A percentile compares a stretch with the other conserved stretches of the same genome.
These are phyloP conservation scores for Anhinga anhinga DNA, from an alignment of 2,113 vertebrate genomes.

Conservation along the genomic window DNA sequence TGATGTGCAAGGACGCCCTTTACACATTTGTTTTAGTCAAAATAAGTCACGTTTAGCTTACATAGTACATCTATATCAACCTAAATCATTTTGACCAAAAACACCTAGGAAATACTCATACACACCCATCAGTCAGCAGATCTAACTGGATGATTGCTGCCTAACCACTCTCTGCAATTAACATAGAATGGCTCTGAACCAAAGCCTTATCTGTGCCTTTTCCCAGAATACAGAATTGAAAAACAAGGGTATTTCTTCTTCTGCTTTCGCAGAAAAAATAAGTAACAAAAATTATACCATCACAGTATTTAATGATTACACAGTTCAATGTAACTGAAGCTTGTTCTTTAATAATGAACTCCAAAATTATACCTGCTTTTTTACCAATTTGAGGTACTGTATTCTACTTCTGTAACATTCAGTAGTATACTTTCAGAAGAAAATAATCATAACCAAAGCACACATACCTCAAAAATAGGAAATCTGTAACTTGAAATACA, in stretches of 20 bases:
- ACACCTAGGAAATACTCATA: background rate
- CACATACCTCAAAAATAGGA: background rate
- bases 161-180: background rate
- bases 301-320: no score
- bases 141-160: background rate
- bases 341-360: no score
- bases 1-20: background rate
- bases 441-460: background rate
- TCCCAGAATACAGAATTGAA: background rate
- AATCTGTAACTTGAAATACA: background rate
- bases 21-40: background rate
- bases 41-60: background rate
- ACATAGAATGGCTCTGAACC: background rate
- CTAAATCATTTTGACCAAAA: background rate
- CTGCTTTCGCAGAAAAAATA: background rate
- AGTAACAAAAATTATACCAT: background rate
- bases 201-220: background rate
- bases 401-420: no score
- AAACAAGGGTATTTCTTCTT: no score
- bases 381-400: no score
- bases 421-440: background rate
- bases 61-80: background rate
- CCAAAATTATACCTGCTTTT: no score
- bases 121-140: background rate
- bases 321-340: no score